Evolutionary conservation across 2,888 invertebrate genomes (phyloP).

Genomic region (Scaptomyza polygonia): DNA sequence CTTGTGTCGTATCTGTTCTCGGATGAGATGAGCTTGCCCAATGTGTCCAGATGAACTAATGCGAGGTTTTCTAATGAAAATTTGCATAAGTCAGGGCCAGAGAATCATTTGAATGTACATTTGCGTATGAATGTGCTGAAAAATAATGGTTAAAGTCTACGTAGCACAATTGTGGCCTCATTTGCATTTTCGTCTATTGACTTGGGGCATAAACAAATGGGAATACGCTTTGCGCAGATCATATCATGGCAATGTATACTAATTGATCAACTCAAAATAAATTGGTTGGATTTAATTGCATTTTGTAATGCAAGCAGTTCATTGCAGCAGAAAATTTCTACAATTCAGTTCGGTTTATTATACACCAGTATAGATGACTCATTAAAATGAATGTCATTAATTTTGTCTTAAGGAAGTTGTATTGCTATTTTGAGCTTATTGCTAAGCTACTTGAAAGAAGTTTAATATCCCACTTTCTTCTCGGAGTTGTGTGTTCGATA

Average conservation of each 20-base stretch:
- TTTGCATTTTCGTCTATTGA: slow-evolving; percentile 32
- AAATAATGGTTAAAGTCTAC: slow-evolving; percentile 24
- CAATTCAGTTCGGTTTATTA: slow-evolving; percentile 2
- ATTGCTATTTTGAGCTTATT: background rate
- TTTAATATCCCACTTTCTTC: slow-evolving; percentile 1
- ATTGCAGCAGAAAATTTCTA: slow-evolving; percentile 29
- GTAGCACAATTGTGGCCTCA: slow-evolving; percentile 26
- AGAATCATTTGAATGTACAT: background rate
- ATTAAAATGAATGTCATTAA: background rate
- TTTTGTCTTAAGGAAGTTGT: background rate
- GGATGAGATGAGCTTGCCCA: slow-evolving; percentile 37
- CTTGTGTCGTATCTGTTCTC: slow-evolving; percentile 18
- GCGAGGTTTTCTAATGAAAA: slow-evolving; percentile 12
- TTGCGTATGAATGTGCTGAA: slow-evolving; percentile 2
- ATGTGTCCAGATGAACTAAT: slow-evolving; percentile 39
- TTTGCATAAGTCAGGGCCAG: slow-evolving; percentile 56
- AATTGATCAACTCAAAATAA: slow-evolving; percentile 40
- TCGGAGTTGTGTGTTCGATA: background rate
- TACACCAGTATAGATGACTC: background rate
- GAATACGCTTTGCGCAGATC: slow-evolving; percentile 17
- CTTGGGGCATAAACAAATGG: slow-evolving; percentile 21
- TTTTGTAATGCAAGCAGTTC: slow-evolving; percentile 49
- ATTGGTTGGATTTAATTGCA: slow-evolving; percentile 63
- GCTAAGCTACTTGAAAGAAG: slow-evolving; percentile 3
- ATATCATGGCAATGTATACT: slow-evolving; percentile 40